Base-by-base conservation (phyloP, 1,140 invertebrate species). In the Paracyclopina nana region DNA sequence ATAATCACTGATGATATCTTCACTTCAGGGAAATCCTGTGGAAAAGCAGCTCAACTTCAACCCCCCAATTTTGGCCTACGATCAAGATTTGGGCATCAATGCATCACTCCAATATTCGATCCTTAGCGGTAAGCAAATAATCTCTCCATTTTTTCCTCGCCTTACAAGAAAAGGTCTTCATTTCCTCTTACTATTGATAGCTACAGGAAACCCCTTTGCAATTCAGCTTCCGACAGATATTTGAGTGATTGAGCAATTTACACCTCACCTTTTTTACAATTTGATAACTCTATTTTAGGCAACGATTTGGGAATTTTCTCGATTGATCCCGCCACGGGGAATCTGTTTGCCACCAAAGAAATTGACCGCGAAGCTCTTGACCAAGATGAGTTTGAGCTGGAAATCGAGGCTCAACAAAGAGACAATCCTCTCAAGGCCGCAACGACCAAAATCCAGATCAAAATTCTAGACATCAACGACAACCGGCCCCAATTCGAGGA, bases 321-420 rank as follows among this genome's bases (percentile, higher is more conserved):
- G 2, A 66, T 86, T 11, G 75, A 84, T 59, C 64, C 75, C 0
- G 63, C 72, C 4, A 82, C 82, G 55, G 82, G 79, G 0, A 71
- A 74, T 0, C 61, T 87, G 30, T 86, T 75, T 60, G 62, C 85
- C 2, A 74, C 82, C 46, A 73, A 72, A 45, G 77, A 83, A 61
- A 73, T 87, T 6, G 82, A 87, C 64, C 60, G 82, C 38, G 82
- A 86, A 57, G 63, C 14, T n/a, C 22, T 48, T 11, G 11, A 12
- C 9, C 16, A 22, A 11, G 28, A 29, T 48, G 16, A 27, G 16
- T 31, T 48, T 20, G 14, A 16, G 6, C 46, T 48, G 22, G 46
- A 48, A 14, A 29, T 48, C 6, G 14, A 22, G n/a, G 46, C 46
- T 20, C 18, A 28, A 16, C 46, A 48, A 29, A 48, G 9, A 27